Evolutionary conservation across 2,113 vertebrate species (phyloP).

Genomic region (Raja brachyura): DNA sequence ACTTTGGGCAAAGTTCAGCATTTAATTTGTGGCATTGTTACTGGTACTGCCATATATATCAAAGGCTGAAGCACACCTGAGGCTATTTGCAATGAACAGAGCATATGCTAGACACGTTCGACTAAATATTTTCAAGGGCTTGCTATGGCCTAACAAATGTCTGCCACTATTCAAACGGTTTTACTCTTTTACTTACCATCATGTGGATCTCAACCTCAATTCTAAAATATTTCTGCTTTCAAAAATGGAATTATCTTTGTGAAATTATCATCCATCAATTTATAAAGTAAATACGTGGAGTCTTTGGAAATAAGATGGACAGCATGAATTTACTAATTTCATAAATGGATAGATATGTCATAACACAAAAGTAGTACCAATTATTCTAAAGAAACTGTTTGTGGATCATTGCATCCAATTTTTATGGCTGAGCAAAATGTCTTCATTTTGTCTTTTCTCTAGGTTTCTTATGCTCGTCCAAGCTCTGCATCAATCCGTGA

Average conservation of each 20-base stretch:
- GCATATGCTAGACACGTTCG: background rate
- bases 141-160: background rate
- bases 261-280: too few species aligned
- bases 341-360: background rate
- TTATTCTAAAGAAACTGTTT: background rate
- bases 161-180: background rate
- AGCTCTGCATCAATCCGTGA: conserved; percentile 98
- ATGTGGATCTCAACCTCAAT: background rate
- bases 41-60: background rate
- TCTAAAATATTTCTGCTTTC: background rate
- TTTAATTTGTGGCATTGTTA: background rate
- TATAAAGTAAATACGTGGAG: background rate
- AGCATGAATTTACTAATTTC: background rate
- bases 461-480: conserved; percentile 97
- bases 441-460: conserved; percentile 36
- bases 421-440: conserved; percentile 10
- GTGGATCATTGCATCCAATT: background rate
- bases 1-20: background rate
- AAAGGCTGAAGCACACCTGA: background rate
- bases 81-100: background rate
- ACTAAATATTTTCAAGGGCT: background rate
- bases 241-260: background rate
- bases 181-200: background rate
- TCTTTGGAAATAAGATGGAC: background rate
- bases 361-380: background rate